Conservation (phyloP, 1,140 invertebrate genomes). For the Lordiphosa clarofinis region DNA sequence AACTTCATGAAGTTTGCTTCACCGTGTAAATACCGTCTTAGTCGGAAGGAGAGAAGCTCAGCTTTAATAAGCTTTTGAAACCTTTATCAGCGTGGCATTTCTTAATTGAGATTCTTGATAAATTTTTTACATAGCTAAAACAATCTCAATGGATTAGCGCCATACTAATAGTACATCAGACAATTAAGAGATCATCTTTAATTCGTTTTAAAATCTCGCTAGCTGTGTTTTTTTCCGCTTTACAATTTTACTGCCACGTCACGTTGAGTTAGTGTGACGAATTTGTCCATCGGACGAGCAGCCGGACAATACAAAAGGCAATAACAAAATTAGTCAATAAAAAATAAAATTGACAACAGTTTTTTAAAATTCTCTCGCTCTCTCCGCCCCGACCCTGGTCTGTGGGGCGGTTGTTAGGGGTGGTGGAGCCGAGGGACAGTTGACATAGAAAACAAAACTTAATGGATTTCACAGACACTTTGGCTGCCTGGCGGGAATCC, state of each 20-base stretch:
- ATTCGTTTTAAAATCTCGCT: no score
- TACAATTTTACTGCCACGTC: conserved; percentile 1
- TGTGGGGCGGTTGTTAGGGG: conserved; percentile 17
- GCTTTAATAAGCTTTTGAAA: no score
- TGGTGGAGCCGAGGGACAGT: conserved; percentile 20
- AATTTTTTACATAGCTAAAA: no score
- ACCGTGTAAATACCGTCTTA: no score
- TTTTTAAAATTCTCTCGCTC: conserved; percentile 25
- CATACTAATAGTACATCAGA: no score
- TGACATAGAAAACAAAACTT: conserved; percentile 63
- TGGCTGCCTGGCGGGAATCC: conserved; percentile 46
- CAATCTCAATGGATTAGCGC: no score
- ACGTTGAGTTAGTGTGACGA: conserved; percentile 12
- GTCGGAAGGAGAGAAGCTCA: no score
- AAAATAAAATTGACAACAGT: conserved; percentile 50
- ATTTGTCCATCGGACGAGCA: conserved; percentile 22
- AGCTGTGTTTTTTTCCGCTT: no score
- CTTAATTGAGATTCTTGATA: no score
- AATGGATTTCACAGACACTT: conserved; percentile 71
- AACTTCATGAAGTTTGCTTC: no score
- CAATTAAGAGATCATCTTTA: no score
- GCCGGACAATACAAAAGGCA: conserved; percentile 28
- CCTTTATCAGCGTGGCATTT: no score
- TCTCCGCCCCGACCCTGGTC: conserved; percentile 12
- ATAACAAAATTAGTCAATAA: conserved; percentile 52